Evolutionary conservation across 2,797 vertebrate species (phyloP), one percentile per base, ranked within the genome.

Genomic region (Menidia menidia): DNA sequence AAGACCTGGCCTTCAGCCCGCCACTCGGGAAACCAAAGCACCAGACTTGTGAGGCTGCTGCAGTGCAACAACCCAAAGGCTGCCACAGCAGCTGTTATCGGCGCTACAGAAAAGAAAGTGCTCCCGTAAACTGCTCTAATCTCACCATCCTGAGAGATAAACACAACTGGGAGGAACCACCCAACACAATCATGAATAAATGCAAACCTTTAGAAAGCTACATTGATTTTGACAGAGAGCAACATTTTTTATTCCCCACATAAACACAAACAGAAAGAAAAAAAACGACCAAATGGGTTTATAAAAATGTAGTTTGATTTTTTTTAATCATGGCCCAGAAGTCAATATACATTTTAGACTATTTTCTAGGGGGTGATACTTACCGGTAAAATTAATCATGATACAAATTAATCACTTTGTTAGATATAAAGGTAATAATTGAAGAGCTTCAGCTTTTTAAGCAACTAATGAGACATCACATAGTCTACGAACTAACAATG

Each of bases 301-400:
- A 43, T 92, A 90, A 92, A 90, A 60, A 79, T 75, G 75, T 91
- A 84, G 76, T 92, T 92, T 77, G 88, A 91, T 93, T 88, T 86
- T 59, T 70, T 54, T 55, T 53, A 53, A 62, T 74, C 68, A 64
- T 83, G 71, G 75, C 78, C 70, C 67, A 30, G 47, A 74, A 80
- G 80, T 78, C 73, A 71, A 78, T 87, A 73, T 77, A 67, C 71
- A 75, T 86, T 84, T 77, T 57, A 86, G 68, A 82, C 51, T 68
- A 55, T 53, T 71, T 81, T 77, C 75, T 73, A 70, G 87, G 67
- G 85, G 56, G 66, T 1, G 7, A 39, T 77, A 35, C 65, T 86
- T 82, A 82, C 69, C 19, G 31, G 83, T 60, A 73, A 87, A 69
- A 69, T 82, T 73, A 83, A 84, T 73, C 67, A 70, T 70, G 68